Evolutionary conservation across 2,888 invertebrate species (phyloP), one percentile per base, ranked within the genome.

Genomic region (Dilophus febrilis): DNA sequence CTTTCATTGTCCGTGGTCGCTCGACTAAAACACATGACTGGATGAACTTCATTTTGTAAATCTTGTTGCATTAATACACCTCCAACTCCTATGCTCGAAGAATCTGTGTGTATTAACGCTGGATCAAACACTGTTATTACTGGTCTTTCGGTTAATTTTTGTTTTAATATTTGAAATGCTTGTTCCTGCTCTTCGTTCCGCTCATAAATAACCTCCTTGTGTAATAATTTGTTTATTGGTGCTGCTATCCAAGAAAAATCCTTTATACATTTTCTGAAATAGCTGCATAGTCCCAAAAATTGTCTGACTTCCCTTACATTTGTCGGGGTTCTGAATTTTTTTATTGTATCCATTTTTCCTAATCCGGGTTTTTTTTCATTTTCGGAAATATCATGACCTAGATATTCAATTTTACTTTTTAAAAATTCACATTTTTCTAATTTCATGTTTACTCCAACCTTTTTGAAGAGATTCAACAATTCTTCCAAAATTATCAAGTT

Each of bases 261-360:
- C 27, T 39, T 12, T 6, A 58, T 52, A 35, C 57, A 58, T 31
- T 50, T 44, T 7, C 57, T 18, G 36, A 57, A 58, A 40, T 56
- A 59, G 1, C 53, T 50, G 1, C 46, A 41, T 11, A 56, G 37
- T 2, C 56, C 56, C 12, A 55, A 31, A 27, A 57, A 57, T 28
- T 43, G 38, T 43, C 49, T 49, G 1, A 52, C 42, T 12, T 46
- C 42, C 29, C 44, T 49, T 1, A 29, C 16, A 8, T 32, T 36
- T 18, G 33, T 38, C 1, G 51, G 51, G 1, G 11, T 30, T 7
- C 48, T 49, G 3, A 48, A 49, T 35, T 49, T 41, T 33, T 34
- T 22, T 28, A 52, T 40, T 2, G 47, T 42, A 39, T 41, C 40
- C 5, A 49, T 28, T 37, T 50, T 50, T 22, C 42, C 40, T 2